Conservation (phyloP, 1,140 invertebrate species). For the Pseudomyrmex pallidus region DNA sequence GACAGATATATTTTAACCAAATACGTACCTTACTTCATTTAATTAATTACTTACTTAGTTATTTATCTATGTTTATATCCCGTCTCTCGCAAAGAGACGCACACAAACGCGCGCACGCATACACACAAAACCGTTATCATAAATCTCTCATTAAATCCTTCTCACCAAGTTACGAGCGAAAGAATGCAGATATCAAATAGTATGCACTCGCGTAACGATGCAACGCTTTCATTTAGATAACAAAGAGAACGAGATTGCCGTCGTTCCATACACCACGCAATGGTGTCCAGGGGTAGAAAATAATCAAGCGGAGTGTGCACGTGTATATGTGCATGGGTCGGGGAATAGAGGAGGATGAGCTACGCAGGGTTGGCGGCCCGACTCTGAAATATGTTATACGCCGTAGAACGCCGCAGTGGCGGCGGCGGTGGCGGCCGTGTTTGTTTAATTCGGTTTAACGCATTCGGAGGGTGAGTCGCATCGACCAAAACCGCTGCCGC, state of each 20-base stretch:
- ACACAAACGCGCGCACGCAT: no score
- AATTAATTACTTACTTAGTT: no score
- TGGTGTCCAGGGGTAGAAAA: conserved; percentile 54
- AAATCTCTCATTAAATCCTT: conserved; percentile 57
- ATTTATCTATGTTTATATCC: no score
- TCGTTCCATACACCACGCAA: neutral
- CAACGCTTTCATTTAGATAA: conserved; percentile 57
- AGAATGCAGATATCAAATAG: conserved; percentile 54
- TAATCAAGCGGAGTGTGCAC: conserved; percentile 49
- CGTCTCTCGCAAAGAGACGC: no score
- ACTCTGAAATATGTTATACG: conserved; percentile 61
- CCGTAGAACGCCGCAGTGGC: conserved; percentile 42
- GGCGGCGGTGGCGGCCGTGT: conserved; percentile 34
- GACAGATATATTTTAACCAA: no score
- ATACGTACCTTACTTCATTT: no score
- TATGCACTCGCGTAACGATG: conserved; percentile 57
- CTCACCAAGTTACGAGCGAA: conserved; percentile 49
- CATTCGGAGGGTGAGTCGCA: conserved; percentile 39
- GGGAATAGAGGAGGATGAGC: conserved; percentile 1
- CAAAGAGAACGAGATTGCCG: conserved; percentile 58
- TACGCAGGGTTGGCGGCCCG: conserved; percentile 41
- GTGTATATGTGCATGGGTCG: neutral
- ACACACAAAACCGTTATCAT: conserved; percentile 20
- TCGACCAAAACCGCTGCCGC: conserved; percentile 32
- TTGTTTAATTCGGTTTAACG: conserved; percentile 72